Evolutionary conservation across 64 coral and sea anemone genomes (phyloP).

Genomic region (Stichodactyla mertensii): DNA sequence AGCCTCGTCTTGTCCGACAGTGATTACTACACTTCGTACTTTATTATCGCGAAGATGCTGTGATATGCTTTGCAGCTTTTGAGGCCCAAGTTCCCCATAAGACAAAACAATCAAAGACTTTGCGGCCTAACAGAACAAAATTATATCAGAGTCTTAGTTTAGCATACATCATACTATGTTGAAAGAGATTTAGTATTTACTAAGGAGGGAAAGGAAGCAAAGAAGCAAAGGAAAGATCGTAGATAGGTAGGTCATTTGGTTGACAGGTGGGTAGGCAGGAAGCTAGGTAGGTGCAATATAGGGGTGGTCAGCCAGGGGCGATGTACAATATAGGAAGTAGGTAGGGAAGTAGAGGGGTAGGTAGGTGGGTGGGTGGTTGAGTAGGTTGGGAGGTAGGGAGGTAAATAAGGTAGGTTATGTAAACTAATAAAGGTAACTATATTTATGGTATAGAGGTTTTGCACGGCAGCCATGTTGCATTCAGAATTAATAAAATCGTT

Average conservation of each 20-base stretch:
- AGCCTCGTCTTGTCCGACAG: conserved; percentile 59
- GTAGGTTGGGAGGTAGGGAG: too few relatives aligned
- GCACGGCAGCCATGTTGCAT: too few relatives aligned
- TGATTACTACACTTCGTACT: conserved; percentile 61
- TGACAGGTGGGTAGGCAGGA: neutral
- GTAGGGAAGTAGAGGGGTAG: too few relatives aligned
- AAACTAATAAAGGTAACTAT: too few relatives aligned
- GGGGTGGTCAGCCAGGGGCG: too few relatives aligned
- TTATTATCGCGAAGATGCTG: conserved; percentile 56
- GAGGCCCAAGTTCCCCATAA: conserved; percentile 50
- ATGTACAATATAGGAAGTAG: too few relatives aligned
- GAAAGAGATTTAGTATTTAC: neutral
- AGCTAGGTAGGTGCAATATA: neutral
- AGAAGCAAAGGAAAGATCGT: neutral
- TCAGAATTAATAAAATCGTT: too few relatives aligned
- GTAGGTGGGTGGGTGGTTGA: too few relatives aligned
- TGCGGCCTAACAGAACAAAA: conserved; percentile 10
- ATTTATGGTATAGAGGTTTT: too few relatives aligned
- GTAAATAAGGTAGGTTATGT: too few relatives aligned
- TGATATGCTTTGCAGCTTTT: conserved; percentile 50
- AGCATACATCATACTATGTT: too few relatives aligned
- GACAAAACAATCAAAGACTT: conserved; percentile 69
- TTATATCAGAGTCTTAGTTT: neutral
- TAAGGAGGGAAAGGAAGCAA: neutral
- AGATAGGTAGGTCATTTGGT: neutral